Conservation (phyloP, 30 jellyfish, hydroid and myxozoan genomes). For the Cassiopea xamachana region DNA sequence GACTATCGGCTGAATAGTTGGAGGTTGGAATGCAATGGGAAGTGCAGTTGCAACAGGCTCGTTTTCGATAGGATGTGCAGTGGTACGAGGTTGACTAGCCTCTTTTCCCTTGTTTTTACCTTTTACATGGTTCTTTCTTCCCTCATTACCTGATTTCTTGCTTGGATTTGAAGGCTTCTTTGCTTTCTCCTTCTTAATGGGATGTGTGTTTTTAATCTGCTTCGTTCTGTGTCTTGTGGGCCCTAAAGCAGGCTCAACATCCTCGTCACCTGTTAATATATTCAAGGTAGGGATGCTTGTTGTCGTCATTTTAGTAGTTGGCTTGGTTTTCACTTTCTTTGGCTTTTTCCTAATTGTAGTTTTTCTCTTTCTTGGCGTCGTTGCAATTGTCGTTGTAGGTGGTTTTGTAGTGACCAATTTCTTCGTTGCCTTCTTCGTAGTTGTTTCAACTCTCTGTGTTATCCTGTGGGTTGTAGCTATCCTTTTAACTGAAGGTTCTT, state of each 20-base stretch:
- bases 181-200: conserved; percentile 2
- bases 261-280: conserved; percentile 93
- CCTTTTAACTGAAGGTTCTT: conserved; percentile 37
- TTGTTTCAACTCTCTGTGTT: conserved; percentile 26
- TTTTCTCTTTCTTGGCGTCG: conserved; percentile 21
- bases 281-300: conserved; percentile 83
- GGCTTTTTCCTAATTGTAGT: conserved; percentile 20
- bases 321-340: conserved; percentile 15
- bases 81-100: background rate
- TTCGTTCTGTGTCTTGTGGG: conserved; percentile 22
- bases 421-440: conserved; percentile 29
- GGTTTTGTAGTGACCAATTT: conserved; percentile 9
- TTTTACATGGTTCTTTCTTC: background rate
- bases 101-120: background rate
- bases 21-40: background rate
- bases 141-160: background rate
- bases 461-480: background rate
- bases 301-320: conserved; percentile 31
- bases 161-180: background rate
- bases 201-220: background rate
- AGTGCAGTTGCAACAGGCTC: background rate
- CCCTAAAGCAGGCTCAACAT: conserved; percentile 24
- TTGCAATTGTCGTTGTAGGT: conserved; percentile 35
- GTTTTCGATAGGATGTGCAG: background rate
- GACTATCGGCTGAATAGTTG: conserved; percentile 10